Evolutionary conservation across 2,113 vertebrate species (phyloP), one percentile per base, ranked within the genome.

Genomic region (Heterotilapia buettikoferi): DNA sequence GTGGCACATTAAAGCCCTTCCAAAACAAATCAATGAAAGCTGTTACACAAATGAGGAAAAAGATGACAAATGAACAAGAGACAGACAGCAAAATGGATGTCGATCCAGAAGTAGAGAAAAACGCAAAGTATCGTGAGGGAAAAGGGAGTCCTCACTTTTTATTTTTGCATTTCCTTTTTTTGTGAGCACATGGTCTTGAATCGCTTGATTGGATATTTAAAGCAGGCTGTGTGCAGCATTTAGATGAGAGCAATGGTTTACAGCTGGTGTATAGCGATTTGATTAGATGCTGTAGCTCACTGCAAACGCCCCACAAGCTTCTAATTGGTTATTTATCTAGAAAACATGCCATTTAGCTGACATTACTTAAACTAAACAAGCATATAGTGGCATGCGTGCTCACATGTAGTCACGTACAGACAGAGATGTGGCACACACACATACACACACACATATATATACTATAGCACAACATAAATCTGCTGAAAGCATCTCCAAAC

Each of bases 361-460:
- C 92, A 93, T 95, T 94, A 94, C 87, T 95, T 89, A 90, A 91
- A 92, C 85, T 80, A 87, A 94, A 95, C 87, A 90, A 92, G 90
- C 83, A 59, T 66, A 50, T 21, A 80, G 59, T 78, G 10, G 24
- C 84, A 80, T 56, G 50, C 56, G 24, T 83, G 40, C 86, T 88
- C 84, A 29, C 92, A 86, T 89, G 89, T 78, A 85, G 76, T 66
- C 21, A 57, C 1, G 10, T 56, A 79, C 81, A 84, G 71, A 82
- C 86, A 88, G 19, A 83, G 63, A 79, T 79, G 45, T 86, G 82
- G 68, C 86, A 82, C 79, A 66, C 63, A 84, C 82, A 80, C 52
- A 84, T 66, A 54, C 63, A 19, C 29, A 66, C 9, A 19, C n/a
- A 45, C 5, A 5, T 7, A 26, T 56, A 36, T 63, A 5, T 36